Evolutionary conservation across 2,113 vertebrate species (phyloP).

Genomic region (Speoplatyrhinus poulsoni): DNA sequence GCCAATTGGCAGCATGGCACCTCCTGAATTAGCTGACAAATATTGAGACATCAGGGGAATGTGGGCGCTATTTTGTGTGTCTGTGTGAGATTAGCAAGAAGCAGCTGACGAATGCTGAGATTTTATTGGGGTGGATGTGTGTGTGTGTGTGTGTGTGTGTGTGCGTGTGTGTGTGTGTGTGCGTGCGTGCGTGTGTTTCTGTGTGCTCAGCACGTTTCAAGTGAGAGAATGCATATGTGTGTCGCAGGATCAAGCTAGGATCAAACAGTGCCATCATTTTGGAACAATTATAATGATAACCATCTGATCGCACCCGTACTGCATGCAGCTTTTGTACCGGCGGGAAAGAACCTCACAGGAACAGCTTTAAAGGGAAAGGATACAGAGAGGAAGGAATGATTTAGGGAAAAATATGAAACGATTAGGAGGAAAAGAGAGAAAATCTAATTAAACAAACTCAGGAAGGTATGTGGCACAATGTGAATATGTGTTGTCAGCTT

Average conservation of each 20-base stretch:
- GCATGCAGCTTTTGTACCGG: too few relatives aligned
- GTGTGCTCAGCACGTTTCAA: neutral
- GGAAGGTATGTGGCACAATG: too few relatives aligned
- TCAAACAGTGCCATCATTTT: constrained; percentile 5
- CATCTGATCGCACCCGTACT: too few relatives aligned
- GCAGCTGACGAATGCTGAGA: constrained; percentile 15
- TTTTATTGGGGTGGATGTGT: neutral
- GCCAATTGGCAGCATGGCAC: neutral
- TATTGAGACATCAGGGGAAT: neutral
- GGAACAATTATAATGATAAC: neutral
- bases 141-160: neutral
- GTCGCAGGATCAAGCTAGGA: neutral
- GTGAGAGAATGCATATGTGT: too few relatives aligned
- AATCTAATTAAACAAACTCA: too few relatives aligned
- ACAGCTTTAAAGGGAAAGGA: neutral
- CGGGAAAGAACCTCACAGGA: neutral
- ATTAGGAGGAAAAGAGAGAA: constrained; percentile 22
- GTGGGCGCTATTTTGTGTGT: constrained; percentile 1
- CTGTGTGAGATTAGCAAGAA: constrained; percentile 7
- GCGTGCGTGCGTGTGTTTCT: neutral
- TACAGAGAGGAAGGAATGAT: neutral
- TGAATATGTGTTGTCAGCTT: too few relatives aligned
- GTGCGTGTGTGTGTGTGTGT: neutral
- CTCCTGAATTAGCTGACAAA: constrained; percentile 3
- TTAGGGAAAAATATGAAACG: neutral